Conservation (phyloP, 2,888 invertebrate species). For the Eupithecia inturbata region DNA sequence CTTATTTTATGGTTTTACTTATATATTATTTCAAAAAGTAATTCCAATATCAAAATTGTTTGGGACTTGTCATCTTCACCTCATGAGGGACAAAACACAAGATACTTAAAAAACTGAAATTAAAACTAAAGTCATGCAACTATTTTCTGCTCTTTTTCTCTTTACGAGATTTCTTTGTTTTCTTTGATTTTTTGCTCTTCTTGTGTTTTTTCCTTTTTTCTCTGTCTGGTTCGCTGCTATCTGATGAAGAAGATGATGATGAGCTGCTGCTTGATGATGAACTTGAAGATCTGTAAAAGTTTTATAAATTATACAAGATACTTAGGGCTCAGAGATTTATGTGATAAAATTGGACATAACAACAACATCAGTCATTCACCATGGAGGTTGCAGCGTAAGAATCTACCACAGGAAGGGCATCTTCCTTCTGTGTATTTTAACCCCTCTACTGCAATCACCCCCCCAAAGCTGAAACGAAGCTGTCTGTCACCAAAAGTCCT, state of each 20-base stretch:
- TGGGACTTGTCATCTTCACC: background rate
- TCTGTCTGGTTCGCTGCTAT: constrained; percentile 62
- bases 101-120: background rate
- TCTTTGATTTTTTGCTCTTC: constrained; percentile 62
- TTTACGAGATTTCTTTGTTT: constrained; percentile 62
- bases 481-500: no score
- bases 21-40: background rate
- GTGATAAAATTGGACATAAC: background rate
- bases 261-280: constrained; percentile 60
- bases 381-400: no score
- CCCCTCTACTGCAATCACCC: no score
- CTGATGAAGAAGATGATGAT: constrained; percentile 55
- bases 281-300: constrained; percentile 63
- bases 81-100: background rate
- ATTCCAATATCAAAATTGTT: background rate
- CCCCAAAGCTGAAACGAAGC: no score
- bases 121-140: background rate
- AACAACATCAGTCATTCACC: no score
- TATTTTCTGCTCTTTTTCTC: constrained; percentile 61
- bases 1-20: background rate
- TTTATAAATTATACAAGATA: background rate
- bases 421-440: no score
- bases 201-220: constrained; percentile 59
- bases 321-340: background rate
- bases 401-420: no score